These are phyloP conservation scores for Bruchidius siliquastri DNA, from an alignment of 2,888 invertebrate species.

Conservation along the genomic window DNA sequence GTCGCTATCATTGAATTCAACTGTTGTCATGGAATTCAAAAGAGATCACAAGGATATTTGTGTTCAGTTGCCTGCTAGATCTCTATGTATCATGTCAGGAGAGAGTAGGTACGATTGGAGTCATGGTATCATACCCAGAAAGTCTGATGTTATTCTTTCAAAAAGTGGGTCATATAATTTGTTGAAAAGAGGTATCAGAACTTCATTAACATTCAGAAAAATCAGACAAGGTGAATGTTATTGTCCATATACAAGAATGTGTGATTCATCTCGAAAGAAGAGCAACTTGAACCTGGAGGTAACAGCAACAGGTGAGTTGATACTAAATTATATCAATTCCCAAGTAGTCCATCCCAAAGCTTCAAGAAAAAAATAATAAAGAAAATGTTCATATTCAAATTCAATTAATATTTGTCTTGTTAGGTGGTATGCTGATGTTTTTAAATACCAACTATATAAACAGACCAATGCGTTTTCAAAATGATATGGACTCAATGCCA, in stretches of 20 bases:
- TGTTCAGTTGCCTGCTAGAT: slow-evolving; percentile 64
- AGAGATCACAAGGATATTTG: slow-evolving; percentile 57
- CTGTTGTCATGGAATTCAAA: slow-evolving; percentile 86
- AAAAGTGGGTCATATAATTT: slow-evolving; percentile 50
- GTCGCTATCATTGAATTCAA: slow-evolving; percentile 78
- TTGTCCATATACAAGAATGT: slow-evolving; percentile 61
- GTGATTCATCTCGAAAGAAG: slow-evolving; percentile 54
- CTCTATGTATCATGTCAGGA: slow-evolving; percentile 74
- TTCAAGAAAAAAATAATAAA: no score
- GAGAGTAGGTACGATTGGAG: slow-evolving; percentile 73
- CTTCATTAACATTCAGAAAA: slow-evolving; percentile 81
- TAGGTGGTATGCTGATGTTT: no score
- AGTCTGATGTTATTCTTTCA: slow-evolving; percentile 67
- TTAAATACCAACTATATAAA: no score
- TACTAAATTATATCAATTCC: no score
- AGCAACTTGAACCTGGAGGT: slow-evolving; percentile 18
- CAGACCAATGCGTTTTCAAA: no score
- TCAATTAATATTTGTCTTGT: no score
- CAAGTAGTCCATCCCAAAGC: no score
- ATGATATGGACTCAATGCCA: no score
- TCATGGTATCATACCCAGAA: slow-evolving; percentile 82
- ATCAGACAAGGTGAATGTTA: slow-evolving; percentile 52
- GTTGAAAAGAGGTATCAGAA: slow-evolving; percentile 53
- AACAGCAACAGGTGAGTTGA: not conserved
- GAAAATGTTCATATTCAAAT: no score